Conservation (phyloP, 2,797 vertebrate species). For the Amniataba percoides region DNA sequence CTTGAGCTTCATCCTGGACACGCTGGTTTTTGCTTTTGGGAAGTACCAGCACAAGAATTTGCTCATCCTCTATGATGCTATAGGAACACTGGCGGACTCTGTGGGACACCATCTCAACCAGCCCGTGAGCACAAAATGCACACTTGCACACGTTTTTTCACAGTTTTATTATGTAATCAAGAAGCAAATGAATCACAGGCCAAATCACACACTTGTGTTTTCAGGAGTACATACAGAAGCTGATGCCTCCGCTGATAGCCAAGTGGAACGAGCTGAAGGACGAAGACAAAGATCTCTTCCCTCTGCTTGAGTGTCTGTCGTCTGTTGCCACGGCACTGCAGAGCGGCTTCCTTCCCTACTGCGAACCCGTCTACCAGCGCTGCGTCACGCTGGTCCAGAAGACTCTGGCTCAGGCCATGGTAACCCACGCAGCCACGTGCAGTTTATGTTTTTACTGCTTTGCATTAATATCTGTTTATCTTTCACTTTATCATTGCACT, state of each 20-base stretch:
- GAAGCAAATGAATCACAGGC: neutral
- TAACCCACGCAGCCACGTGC: constrained; percentile 63
- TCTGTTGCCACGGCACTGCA: constrained; percentile 95
- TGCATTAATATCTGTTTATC: neutral
- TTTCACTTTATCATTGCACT: neutral
- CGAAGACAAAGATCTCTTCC: constrained; percentile 96
- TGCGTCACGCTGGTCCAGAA: constrained; percentile 96
- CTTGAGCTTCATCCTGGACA: constrained; percentile 95
- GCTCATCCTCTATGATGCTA: constrained; percentile 95
- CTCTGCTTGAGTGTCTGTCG: constrained; percentile 94
- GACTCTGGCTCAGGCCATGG: constrained; percentile 95
- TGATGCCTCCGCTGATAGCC: constrained; percentile 96
- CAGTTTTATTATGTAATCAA: neutral
- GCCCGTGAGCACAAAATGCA: constrained; percentile 73
- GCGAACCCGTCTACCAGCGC: constrained; percentile 95
- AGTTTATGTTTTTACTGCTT: constrained; percentile 1
- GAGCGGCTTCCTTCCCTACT: constrained; percentile 95
- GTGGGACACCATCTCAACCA: constrained; percentile 97
- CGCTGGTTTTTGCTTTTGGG: constrained; percentile 94
- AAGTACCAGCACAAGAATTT: constrained; percentile 98
- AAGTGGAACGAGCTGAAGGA: constrained; percentile 98
- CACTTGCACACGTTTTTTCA: neutral
- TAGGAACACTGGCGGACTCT: constrained; percentile 93
- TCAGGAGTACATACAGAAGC: constrained; percentile 95
- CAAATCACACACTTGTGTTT: neutral